Evolutionary conservation across 2,888 invertebrate genomes (phyloP).

Genomic region (Ectemnius cavifrons): DNA sequence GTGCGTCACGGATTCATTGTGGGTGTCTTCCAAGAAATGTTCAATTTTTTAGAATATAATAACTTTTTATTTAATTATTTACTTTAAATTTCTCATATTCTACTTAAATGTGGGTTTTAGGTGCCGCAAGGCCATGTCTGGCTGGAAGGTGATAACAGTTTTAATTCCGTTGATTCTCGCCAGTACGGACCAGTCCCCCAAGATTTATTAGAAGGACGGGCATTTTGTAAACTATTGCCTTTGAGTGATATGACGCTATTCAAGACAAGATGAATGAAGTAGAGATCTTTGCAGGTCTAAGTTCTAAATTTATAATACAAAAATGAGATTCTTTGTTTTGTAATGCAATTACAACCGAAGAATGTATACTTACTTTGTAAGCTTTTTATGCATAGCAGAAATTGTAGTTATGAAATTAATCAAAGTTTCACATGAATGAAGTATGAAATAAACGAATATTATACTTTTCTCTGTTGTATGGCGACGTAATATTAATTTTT

Average conservation of each 20-base stretch:
- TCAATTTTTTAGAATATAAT: too few species aligned
- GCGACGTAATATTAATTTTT: too few species aligned
- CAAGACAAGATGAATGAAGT: constrained; percentile 33
- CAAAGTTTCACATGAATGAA: too few species aligned
- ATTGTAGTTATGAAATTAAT: too few species aligned
- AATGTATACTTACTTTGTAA: too few species aligned
- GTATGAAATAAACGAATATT: too few species aligned
- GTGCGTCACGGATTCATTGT: constrained; percentile 74
- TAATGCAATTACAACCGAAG: too few species aligned
- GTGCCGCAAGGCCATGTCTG: constrained; percentile 93
- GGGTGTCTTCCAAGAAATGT: constrained; percentile 8
- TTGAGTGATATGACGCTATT: constrained; percentile 75
- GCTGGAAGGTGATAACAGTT: constrained; percentile 93
- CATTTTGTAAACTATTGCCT: constrained; percentile 90
- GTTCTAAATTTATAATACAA: not conserved
- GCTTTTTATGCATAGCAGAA: too few species aligned
- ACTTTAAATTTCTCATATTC: not conserved
- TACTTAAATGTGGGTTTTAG: constrained; percentile 39
- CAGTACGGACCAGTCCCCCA: constrained; percentile 93
- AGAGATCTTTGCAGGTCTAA: not conserved
- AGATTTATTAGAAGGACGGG: constrained; percentile 90
- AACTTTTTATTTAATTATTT: too few species aligned
- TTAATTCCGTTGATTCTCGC: constrained; percentile 92
- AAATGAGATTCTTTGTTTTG: too few species aligned
- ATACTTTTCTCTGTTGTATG: too few species aligned